Base-by-base conservation (phyloP, 2,113 vertebrate species). In the Oryzias melastigma region DNA sequence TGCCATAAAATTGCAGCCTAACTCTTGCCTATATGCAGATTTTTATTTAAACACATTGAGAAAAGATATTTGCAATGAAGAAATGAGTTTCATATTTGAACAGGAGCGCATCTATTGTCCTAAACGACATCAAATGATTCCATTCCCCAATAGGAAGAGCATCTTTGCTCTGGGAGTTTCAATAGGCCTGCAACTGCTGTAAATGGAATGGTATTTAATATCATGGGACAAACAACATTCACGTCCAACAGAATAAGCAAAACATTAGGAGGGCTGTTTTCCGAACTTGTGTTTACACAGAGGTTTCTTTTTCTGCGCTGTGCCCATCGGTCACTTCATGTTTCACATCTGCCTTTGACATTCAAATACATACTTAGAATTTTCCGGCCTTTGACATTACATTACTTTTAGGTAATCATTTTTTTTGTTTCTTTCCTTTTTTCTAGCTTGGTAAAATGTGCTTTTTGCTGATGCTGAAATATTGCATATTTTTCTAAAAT, bases 141-240 rank as follows among this genome's bases (percentile, higher is more conserved):
- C 76, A 64, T 52, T 77, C 81, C 85, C 52, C 77, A 86, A 73
- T 83, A 82, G 84, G 84, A 77, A 79, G 62, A 54, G 55, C 45
- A 75, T 52, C 55, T 64, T 77, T 72, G 52, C 66, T 67, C 58
- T 77, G 67, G 63, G 71, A 49, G 82, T 83, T 59, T 60, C 58
- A 70, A 58, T 75, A 24, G 85, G 72, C 88, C 90, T 81, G 85
- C 71, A 90, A 91, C 89, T 87, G 62, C 89, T 91, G 70, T 91
- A 97, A 92, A 97, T 93, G 95, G 95, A 93, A 92, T 92, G 94
- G 94, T 92, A 95, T 96, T 84, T 78, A 73, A 70, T 78, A 86
- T 75, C 76, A 77, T 83, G 80, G 82, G 86, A 82, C 77, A 80
- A 83, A 81, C 87, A 89, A 85, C 79, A 89, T 88, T 89, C 92